Evolutionary conservation across 2,797 vertebrate species (phyloP), one percentile per base, ranked within the genome.

Genomic region (Amblyopsis hoosieri): DNA sequence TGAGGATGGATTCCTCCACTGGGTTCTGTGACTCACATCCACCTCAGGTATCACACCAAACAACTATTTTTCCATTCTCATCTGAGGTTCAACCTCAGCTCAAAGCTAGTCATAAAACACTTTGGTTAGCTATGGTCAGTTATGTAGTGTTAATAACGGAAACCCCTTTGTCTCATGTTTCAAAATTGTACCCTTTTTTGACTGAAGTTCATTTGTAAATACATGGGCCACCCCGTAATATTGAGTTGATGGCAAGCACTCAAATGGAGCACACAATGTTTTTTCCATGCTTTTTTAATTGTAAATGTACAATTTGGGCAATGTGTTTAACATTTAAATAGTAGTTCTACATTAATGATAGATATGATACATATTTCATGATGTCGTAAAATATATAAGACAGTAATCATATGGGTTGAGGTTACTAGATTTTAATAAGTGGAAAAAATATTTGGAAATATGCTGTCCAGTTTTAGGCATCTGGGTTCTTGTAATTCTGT

Each of bases 301-400:
- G 61, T 68, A 37, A 37, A 4, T 82, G 83, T 88, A 78, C 81
- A 85, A 74, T 84, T 86, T 84, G 81, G 79, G 74, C 85, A 82
- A 67, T 81, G 83, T 89, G 85, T 90, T 90, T 90, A 89, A 78
- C 85, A 76, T 86, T 89, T 71, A 69, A 85, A 86, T 86, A 88
- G 78, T 90, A 87, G 86, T 82, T 86, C 87, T 86, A 84, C 85
- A 85, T 90, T 90, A 84, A 89, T 86, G 75, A 71, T 88, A 86
- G 79, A 64, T 83, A 86, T 54, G 85, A 85, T 78, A 87, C 83
- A 84, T 81, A 79, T 88, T 82, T 37, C 79, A 82, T 75, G 68
- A 83, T 79, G 83, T 89, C n/a, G 77, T 87, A 81, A 76, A 86
- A 85, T 77, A 87, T 72, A 23, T 84, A 75, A 84, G 84, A 78